Evolutionary conservation across 2,888 invertebrate species (phyloP).

Genomic region (Strigamia transsilvanica): DNA sequence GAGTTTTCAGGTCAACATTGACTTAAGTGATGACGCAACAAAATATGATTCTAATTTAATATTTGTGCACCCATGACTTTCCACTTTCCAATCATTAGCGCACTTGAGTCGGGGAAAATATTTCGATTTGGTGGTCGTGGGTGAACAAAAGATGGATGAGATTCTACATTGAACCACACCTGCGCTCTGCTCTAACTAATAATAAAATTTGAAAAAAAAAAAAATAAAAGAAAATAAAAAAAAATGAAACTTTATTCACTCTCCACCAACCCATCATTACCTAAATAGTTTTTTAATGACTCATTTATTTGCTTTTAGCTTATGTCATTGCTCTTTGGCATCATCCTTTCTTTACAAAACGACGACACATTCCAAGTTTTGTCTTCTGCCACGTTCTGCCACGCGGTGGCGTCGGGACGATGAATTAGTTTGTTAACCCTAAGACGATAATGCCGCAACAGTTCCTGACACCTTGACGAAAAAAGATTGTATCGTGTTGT

Average conservation of each 20-base stretch:
- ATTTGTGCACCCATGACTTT: background rate
- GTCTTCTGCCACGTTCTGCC: too few species aligned
- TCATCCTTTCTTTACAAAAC: background rate
- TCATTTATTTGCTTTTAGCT: slow-evolving; percentile 3
- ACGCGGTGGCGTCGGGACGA: too few species aligned
- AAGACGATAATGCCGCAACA: too few species aligned
- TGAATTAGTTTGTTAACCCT: too few species aligned
- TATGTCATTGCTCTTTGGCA: background rate
- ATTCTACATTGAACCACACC: background rate
- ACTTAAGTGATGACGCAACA: background rate
- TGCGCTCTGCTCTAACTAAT: background rate
- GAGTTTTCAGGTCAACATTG: background rate
- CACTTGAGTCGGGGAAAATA: background rate
- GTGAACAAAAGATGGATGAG: background rate
- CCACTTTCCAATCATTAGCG: background rate
- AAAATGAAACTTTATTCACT: background rate
- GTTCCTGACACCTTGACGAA: too few species aligned
- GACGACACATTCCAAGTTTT: too few species aligned
- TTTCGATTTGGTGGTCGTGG: background rate
- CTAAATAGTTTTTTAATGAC: slow-evolving; percentile 5
- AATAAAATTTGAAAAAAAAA: background rate
- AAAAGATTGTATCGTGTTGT: too few species aligned
- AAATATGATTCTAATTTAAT: background rate
- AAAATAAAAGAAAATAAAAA: background rate
- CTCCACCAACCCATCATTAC: background rate